Percentiles rank a stretch among this genome's conserved stretches.
Evolutionary conservation across 1,140 invertebrate species (phyloP).

Genomic region (Diabrotica undecimpunctata): DNA sequence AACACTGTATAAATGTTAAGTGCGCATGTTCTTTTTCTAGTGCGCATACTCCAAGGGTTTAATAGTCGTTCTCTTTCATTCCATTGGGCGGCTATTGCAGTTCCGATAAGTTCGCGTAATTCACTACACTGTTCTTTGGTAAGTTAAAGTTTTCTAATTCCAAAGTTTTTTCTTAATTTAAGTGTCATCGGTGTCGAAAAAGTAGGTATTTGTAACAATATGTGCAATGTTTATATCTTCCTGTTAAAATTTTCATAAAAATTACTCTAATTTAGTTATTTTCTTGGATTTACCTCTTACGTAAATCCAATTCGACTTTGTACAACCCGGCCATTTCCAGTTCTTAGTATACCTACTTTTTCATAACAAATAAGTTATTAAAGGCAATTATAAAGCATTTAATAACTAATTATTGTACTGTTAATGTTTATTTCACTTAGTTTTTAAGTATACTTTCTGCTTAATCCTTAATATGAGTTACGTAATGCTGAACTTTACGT

Average conservation of each 20-base stretch:
- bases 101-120: conserved; percentile 11
- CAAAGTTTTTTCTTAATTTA: conserved; percentile 14
- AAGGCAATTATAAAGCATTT: too few species aligned
- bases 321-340: neutral
- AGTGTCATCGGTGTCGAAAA: conserved; percentile 19
- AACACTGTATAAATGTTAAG: neutral
- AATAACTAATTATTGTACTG: too few species aligned
- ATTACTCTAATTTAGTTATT: conserved; percentile 5
- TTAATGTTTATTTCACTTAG: too few species aligned
- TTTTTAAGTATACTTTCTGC: neutral
- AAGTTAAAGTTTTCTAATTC: conserved; percentile 24
- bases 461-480: conserved; percentile 11
- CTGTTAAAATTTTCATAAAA: conserved; percentile 10
- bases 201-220: conserved; percentile 8
- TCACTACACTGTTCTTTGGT: conserved; percentile 30
- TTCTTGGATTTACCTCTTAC: conserved; percentile 6
- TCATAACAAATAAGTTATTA: too few species aligned
- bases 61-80: neutral
- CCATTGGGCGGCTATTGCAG: neutral
- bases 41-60: neutral
- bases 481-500: conserved; percentile 11
- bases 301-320: conserved; percentile 7
- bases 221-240: neutral
- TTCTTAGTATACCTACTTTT: neutral
- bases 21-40: conserved; percentile 1